These are phyloP conservation scores for Brenthis daphne DNA, from an alignment of 2,888 invertebrate species.

Conservation along the genomic window DNA sequence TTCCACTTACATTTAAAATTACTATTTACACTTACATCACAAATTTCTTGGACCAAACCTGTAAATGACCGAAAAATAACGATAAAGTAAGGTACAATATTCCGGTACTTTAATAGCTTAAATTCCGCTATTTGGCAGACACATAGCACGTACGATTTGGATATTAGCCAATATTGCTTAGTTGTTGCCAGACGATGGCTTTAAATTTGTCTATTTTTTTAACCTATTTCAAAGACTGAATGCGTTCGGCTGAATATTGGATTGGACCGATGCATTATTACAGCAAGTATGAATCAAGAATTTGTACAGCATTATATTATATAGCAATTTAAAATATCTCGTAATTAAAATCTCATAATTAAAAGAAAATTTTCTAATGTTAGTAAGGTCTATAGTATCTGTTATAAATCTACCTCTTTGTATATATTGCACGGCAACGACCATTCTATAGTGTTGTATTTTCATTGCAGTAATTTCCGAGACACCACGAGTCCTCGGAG, in stretches of 20 bases:
- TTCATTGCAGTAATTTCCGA: constrained; percentile 5
- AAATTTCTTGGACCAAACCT: background rate
- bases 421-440: too few species aligned
- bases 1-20: too few species aligned
- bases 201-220: constrained; percentile 6
- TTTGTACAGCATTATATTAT: too few species aligned
- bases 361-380: too few species aligned
- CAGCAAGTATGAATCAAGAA: too few species aligned
- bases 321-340: too few species aligned
- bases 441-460: constrained; percentile 3
- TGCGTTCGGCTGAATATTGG: background rate
- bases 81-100: background rate
- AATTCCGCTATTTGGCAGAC: constrained; percentile 27
- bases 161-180: constrained; percentile 17
- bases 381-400: too few species aligned
- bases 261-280: too few species aligned
- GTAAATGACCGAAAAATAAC: background rate
- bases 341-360: too few species aligned
- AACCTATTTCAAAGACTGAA: background rate
- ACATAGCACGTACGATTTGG: constrained; percentile 6
- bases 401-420: too few species aligned
- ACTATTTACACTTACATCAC: too few species aligned
- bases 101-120: constrained; percentile 24
- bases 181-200: constrained; percentile 5
- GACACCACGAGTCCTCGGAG: constrained; percentile 8